phyloP scores from a whole-genome alignment of 2,888 invertebrate genomes.

The Phengaris alcon region DNA sequence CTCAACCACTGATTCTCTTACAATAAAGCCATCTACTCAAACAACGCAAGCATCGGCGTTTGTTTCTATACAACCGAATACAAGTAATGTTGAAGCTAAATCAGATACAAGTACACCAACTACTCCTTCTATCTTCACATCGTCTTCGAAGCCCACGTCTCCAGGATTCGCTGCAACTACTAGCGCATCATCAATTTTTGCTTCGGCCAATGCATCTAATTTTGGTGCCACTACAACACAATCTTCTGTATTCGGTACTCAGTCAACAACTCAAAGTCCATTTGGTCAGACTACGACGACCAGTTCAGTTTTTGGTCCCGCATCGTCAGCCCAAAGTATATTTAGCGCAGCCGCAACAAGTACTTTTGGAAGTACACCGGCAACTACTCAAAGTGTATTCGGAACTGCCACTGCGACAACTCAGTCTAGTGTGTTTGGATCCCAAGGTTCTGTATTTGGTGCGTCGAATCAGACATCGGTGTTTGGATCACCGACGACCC shows the following conservation, averaged over 20 bases:
- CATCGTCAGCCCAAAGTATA: conserved; percentile 41
- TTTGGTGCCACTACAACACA: conserved; percentile 40
- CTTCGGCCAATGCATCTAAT: conserved; percentile 38
- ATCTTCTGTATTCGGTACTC: conserved; percentile 42
- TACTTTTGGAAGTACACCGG: conserved; percentile 44
- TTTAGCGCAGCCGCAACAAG: conserved; percentile 45
- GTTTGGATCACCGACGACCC: conserved; percentile 44
- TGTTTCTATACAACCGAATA: conserved; percentile 20
- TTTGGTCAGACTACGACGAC: conserved; percentile 36
- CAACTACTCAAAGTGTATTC: conserved; percentile 41
- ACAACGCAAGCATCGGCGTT: conserved; percentile 19
- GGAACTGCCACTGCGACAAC: conserved; percentile 40
- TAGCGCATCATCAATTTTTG: conserved; percentile 38
- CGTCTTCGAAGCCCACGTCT: conserved; percentile 29
- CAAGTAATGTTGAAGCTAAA: conserved; percentile 19
- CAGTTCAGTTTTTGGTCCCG: conserved; percentile 45
- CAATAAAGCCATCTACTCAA: conserved; percentile 19
- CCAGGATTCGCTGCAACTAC: conserved; percentile 37
- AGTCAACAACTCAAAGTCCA: conserved; percentile 37
- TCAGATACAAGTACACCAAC: conserved; percentile 23
- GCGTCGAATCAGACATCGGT: conserved; percentile 41
- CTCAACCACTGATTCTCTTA: conserved; percentile 19
- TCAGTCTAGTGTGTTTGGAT: conserved; percentile 34
- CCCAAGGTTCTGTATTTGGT: conserved; percentile 43
- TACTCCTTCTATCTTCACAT: conserved; percentile 14